Evolutionary conservation across 2,888 invertebrate species (phyloP).

Genomic region (Bombyx huttoni): DNA sequence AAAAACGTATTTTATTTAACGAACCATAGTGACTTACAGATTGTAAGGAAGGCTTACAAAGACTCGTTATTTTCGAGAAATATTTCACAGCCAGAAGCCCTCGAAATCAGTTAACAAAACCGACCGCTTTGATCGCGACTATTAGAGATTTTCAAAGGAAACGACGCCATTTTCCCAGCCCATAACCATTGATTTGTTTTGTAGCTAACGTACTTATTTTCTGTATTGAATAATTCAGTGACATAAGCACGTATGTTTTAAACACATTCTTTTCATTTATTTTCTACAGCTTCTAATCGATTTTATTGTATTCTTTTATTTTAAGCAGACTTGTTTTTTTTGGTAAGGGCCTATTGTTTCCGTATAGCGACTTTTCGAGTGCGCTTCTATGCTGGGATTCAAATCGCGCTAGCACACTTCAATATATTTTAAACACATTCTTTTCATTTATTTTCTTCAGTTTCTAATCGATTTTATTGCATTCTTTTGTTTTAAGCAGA

Average conservation of each 20-base stretch:
- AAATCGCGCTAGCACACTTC: no score
- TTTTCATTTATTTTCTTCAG: background rate
- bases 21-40: background rate
- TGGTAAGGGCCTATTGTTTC: no score
- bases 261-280: background rate
- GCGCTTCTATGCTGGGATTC: no score
- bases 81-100: conserved; percentile 29
- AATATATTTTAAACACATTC: background rate
- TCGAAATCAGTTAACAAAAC: conserved; percentile 22
- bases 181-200: conserved; percentile 7
- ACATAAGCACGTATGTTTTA: background rate
- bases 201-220: background rate
- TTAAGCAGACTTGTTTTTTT: no score
- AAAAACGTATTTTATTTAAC: no score
- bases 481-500: no score
- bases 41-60: conserved; percentile 12
- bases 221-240: background rate
- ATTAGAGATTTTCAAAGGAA: conserved; percentile 24
- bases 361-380: no score
- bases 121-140: conserved; percentile 27
- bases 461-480: background rate
- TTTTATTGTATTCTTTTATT: no score
- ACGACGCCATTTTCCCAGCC: conserved; percentile 12
- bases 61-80: conserved; percentile 16
- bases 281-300: background rate